Evolutionary conservation across 2,113 vertebrate species (phyloP).

Genomic region (Microcebus jonahi): DNA sequence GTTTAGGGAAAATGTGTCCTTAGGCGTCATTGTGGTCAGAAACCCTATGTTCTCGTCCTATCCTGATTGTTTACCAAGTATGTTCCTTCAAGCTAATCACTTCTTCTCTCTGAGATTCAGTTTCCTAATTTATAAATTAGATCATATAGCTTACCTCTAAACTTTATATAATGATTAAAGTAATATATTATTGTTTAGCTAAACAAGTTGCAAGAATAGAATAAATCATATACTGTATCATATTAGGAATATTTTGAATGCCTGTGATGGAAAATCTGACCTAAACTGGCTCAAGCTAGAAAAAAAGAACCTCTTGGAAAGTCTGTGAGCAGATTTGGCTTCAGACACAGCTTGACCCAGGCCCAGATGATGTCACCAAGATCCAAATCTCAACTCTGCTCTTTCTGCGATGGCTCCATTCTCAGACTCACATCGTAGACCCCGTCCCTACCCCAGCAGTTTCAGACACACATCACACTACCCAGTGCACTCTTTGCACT

Average conservation of each 20-base stretch:
- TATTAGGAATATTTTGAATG: constrained; percentile 16
- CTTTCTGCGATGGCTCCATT: neutral
- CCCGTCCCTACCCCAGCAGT: neutral
- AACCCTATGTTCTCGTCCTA: neutral
- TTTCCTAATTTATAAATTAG: neutral
- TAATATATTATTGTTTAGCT: neutral
- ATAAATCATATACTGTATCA: neutral
- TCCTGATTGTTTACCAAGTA: neutral
- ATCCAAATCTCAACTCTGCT: neutral
- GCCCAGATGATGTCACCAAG: neutral
- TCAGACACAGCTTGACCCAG: neutral
- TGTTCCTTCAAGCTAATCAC: neutral
- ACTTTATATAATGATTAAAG: neutral
- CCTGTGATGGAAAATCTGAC: constrained; percentile 41
- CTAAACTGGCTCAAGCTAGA: neutral
- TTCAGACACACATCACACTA: neutral
- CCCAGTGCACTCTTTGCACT: neutral
- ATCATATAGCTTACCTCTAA: constrained; percentile 15
- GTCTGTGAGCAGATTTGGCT: neutral
- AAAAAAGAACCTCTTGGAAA: neutral
- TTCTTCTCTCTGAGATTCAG: neutral
- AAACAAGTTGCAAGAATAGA: neutral
- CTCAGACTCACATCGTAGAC: neutral
- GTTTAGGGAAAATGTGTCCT: neutral
- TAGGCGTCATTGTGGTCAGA: neutral